A percentile compares a stretch with the other conserved stretches of the same genome.
Evolutionary conservation across 2,113 vertebrate genomes (phyloP).

Genomic region (Hypomesus transpacificus): DNA sequence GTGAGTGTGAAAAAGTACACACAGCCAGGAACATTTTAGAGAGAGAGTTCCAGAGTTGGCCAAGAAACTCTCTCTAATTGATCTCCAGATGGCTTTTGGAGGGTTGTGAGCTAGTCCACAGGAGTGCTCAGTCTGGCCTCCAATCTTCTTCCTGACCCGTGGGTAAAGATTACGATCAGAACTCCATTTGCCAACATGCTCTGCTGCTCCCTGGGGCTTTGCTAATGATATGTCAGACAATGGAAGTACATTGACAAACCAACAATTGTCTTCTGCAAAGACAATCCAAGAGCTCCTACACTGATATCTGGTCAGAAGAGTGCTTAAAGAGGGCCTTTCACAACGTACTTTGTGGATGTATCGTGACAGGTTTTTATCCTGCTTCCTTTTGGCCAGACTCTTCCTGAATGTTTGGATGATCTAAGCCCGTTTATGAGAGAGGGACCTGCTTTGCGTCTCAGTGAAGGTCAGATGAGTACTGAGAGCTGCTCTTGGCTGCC

Average conservation of each 20-base stretch:
- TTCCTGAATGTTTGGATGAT: slow-evolving; percentile 28
- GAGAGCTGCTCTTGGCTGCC: slow-evolving; percentile 32
- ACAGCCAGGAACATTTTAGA: slow-evolving; percentile 57
- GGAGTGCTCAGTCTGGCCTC: slow-evolving; percentile 13
- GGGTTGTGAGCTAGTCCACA: neutral
- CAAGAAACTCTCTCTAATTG: slow-evolving; percentile 34
- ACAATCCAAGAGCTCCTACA: neutral
- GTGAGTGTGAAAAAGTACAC: slow-evolving; percentile 27
- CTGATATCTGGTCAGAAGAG: neutral
- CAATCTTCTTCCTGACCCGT: slow-evolving; percentile 24
- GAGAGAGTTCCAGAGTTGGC: slow-evolving; percentile 38
- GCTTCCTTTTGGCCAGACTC: slow-evolving; percentile 33
- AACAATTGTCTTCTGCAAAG: slow-evolving; percentile 25
- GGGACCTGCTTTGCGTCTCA: slow-evolving; percentile 18
- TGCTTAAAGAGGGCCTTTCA: neutral
- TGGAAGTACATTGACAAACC: slow-evolving; percentile 16
- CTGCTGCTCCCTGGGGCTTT: slow-evolving; percentile 25
- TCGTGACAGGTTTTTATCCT: slow-evolving; percentile 38
- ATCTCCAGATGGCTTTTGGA: slow-evolving; percentile 29
- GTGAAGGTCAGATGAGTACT: slow-evolving; percentile 41
- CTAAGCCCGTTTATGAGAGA: slow-evolving; percentile 43
- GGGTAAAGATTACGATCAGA: slow-evolving; percentile 43
- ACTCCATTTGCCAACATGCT: slow-evolving; percentile 21
- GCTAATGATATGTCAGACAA: slow-evolving; percentile 31
- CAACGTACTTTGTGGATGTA: no score